Base-by-base conservation (phyloP, 2,888 invertebrate species). In the Andrena marginata region DNA sequence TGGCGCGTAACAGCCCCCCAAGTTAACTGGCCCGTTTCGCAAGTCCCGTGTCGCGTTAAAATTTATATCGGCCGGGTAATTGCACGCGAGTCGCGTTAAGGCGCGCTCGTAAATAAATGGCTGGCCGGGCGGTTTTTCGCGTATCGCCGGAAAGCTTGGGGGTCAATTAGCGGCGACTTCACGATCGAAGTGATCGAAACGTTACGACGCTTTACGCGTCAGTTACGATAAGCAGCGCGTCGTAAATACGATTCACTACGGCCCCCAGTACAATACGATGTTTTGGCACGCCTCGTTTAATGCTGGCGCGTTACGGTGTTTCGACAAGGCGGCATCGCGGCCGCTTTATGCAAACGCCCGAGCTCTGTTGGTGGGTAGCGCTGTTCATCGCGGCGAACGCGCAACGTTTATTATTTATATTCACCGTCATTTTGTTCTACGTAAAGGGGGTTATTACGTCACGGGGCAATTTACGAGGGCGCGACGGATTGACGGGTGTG, bases 281-380 rank as follows among this genome's bases (percentile, higher is more conserved):
- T 86, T 86, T 86, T 67, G 86, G 64, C 81, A 85, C 75, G 86
- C 59, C 77, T 80, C 72, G 74, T 83, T 80, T 80, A 67, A 65
- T 69, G 64, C 60, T 35, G 42, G 20, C 42, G 62, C 62, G 71
- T 59, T 80, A 70, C 10, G 69, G 49, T 49, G 67, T 70, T 82
- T 74, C 68, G 68, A 72, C 71, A 68, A 42, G 63, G 35, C 42
- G 64, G 31, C 71, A 72, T 80, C 76, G 64, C 67, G 62, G 68
- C 48, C 35, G 42, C 48, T 69, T 65, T 69, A 76, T 80, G 51
- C 71, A 64, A 69, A 68, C 48, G 70, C 63, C 23, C n/a, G 31
- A 26, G 10, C 33, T 3, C 56, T 13, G 7, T 23, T n/a, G 26
- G 3, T 20, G 23, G 56, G 54, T 59, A 73, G 64, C 48, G 8